These are phyloP conservation scores for Clitarchus hookeri DNA, from an alignment of 2,888 invertebrate genomes.

Conservation along the genomic window DNA sequence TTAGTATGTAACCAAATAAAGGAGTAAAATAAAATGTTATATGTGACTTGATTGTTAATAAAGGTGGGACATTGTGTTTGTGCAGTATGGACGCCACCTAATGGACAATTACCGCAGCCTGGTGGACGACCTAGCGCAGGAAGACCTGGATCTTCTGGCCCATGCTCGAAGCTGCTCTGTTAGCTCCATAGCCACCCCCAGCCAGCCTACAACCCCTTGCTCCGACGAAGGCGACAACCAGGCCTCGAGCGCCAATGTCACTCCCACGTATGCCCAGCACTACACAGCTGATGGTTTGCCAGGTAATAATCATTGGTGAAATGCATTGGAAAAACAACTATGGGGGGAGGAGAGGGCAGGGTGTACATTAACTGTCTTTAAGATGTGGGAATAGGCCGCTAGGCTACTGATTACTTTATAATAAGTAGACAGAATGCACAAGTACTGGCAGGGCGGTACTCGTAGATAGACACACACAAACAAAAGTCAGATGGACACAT, in stretches of 20 bases:
- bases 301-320: conserved; percentile 10
- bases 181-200: conserved; percentile 64
- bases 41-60: too few relatives aligned
- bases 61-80: conserved; percentile 30
- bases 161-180: conserved; percentile 85
- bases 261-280: conserved; percentile 32
- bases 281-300: conserved; percentile 30
- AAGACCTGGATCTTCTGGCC: conserved; percentile 79
- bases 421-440: too few relatives aligned
- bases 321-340: too few relatives aligned
- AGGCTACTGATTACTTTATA: too few relatives aligned
- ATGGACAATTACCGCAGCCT: conserved; percentile 86
- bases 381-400: too few relatives aligned
- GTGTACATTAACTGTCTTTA: too few relatives aligned
- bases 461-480: too few relatives aligned
- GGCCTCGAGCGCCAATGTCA: conserved; percentile 8
- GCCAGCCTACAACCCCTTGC: conserved; percentile 47
- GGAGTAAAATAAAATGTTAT: too few relatives aligned
- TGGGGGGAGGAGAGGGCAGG: too few relatives aligned
- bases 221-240: conserved; percentile 29
- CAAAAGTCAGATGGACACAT: too few relatives aligned
- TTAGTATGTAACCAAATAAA: too few relatives aligned
- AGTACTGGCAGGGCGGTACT: too few relatives aligned
- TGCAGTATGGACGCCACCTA: conserved; percentile 75
- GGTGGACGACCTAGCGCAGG: conserved; percentile 82